Conservation (phyloP, 2,888 invertebrate genomes). For the Heliconius sara region DNA sequence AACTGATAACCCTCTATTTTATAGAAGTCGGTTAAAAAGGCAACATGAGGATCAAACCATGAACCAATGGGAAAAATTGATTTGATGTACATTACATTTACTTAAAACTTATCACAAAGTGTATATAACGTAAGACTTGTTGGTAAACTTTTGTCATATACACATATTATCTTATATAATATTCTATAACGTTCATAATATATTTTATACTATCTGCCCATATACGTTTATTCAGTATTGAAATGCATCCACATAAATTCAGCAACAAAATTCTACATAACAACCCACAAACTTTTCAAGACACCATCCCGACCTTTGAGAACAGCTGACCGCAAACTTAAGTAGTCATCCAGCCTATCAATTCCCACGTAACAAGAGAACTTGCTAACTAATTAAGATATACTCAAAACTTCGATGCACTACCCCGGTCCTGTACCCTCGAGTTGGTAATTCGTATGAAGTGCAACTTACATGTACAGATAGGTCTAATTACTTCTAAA, state of each 20-base stretch:
- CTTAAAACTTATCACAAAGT: too few relatives aligned
- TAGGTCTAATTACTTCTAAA: slow-evolving; percentile 40
- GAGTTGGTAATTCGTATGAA: slow-evolving; percentile 41
- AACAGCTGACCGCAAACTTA: slow-evolving; percentile 43
- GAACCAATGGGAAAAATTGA: too few relatives aligned
- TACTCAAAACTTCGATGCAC: slow-evolving; percentile 52
- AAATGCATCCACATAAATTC: neutral
- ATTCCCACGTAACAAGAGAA: slow-evolving; percentile 47
- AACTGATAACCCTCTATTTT: too few relatives aligned
- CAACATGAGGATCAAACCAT: neutral
- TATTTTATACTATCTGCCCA: neutral
- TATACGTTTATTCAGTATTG: neutral
- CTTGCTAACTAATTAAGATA: slow-evolving; percentile 53
- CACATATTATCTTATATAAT: too few relatives aligned
- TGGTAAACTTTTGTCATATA: too few relatives aligned
- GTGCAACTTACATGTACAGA: slow-evolving; percentile 40
- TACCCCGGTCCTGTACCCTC: slow-evolving; percentile 36
- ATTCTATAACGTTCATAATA: too few relatives aligned
- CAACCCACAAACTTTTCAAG: slow-evolving; percentile 14
- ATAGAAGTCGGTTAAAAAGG: neutral
- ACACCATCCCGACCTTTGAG: slow-evolving; percentile 19
- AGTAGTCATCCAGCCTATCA: slow-evolving; percentile 48
- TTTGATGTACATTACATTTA: too few relatives aligned
- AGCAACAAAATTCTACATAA: neutral
- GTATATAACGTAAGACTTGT: too few relatives aligned